These are phyloP conservation scores for Mormyrus lacerda DNA, from an alignment of 2,113 vertebrate genomes.

Conservation along the genomic window DNA sequence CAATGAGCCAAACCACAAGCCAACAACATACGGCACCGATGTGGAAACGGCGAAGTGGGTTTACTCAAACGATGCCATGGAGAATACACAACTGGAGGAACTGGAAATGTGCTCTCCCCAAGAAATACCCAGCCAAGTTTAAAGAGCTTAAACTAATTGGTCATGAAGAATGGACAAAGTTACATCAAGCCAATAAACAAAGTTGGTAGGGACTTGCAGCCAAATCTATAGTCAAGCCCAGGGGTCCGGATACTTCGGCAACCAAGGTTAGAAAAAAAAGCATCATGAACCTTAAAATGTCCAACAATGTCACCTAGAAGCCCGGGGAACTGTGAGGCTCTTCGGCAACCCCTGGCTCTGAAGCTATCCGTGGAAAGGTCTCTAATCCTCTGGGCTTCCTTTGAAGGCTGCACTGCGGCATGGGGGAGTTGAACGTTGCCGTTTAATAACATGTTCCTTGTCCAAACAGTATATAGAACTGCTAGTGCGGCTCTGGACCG, in stretches of 20 bases:
- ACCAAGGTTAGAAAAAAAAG: background rate
- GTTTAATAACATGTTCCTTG: background rate
- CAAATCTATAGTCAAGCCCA: background rate
- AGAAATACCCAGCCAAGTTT: background rate
- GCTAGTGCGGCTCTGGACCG: background rate
- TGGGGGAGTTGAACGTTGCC: background rate
- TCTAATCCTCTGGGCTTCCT: background rate
- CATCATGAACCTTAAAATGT: background rate
- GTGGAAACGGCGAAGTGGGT: background rate
- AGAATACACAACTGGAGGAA: background rate
- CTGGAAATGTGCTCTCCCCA: background rate
- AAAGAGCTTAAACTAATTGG: background rate
- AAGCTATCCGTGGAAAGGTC: background rate
- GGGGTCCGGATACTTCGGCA: background rate
- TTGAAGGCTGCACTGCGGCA: background rate
- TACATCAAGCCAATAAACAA: background rate
- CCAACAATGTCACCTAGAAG: background rate
- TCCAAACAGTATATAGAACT: background rate
- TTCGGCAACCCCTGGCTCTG: background rate
- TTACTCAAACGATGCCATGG: background rate
- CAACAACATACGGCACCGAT: background rate
- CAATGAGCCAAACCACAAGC: background rate
- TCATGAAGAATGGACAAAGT: background rate
- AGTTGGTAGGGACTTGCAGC: background rate
- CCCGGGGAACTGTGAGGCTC: background rate